Base-by-base conservation (phyloP, 2,888 invertebrate species). In the Drosophila meridiana region DNA sequence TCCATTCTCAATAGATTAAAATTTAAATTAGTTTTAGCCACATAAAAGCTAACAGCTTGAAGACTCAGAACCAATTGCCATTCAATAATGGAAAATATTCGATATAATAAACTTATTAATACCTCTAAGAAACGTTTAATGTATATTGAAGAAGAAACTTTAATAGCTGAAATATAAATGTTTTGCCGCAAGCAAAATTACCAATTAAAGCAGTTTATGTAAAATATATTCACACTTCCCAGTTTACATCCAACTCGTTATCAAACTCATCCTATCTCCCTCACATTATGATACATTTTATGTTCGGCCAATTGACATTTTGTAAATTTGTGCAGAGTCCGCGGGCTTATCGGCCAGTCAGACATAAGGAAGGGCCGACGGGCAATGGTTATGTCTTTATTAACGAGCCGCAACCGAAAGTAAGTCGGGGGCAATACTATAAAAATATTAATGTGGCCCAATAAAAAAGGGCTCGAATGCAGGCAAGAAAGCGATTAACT, bases 401-500 rank as follows among this genome's bases (percentile, higher is more conserved):
- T 89, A 87, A 87, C 90, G 87, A 84, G 73, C 56, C 76, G 83
- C 75, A 76, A 60, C 69, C 52, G 53, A 71, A 79, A 38, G 14
- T 14, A 38, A 80, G 66, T 30, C 42, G 36, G 38, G 47, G 53
- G 50, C 47, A 65, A 71, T 83, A 73, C 83, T 83, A 86, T 84
- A 84, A 88, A 84, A 84, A 82, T 83, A 87, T 89, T 85, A 89
- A 90, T 82, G 87, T 66, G 53, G 47, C 58, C 73, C 58, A 82
- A 90, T 82, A 87, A 90, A 87, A 90, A 90, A 72, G 72, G 65
- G 70, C 63, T 59, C 45, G 73, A 73, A 66, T 70, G 71, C 90
- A 87, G 90, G 87, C 87, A 68, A 90, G 80, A 87, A 83, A 83
- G 69, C 90, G 87, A 87, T 87, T 87, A 87, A 72, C 87, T 89